Evolutionary conservation across 2,797 vertebrate genomes (phyloP).

Genomic region (Buphagus erythrorhynchus): DNA sequence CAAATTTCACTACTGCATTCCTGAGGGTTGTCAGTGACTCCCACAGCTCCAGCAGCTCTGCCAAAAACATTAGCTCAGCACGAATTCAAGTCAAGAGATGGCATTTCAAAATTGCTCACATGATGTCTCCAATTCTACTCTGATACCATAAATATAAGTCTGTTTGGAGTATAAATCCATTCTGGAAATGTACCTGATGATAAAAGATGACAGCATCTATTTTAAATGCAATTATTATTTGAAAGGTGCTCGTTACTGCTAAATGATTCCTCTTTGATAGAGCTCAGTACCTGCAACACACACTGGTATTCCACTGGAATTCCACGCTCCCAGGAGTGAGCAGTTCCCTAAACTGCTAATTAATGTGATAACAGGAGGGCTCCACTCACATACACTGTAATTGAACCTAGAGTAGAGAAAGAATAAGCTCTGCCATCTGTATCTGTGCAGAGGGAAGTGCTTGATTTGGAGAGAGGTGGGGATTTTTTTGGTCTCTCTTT

Average conservation of each 20-base stretch:
- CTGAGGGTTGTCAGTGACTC: not conserved
- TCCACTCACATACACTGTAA: slow-evolving; percentile 21
- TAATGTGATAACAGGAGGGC: not conserved
- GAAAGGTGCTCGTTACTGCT: slow-evolving; percentile 56
- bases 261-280: not conserved
- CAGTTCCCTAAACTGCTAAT: slow-evolving; percentile 26
- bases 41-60: not conserved
- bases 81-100: not conserved
- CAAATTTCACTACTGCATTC: not conserved
- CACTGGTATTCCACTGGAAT: not conserved
- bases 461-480: not conserved
- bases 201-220: slow-evolving; percentile 36
- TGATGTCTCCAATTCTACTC: not conserved
- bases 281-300: not conserved
- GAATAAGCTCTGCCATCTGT: not conserved
- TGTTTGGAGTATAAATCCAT: slow-evolving; percentile 7
- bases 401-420: not conserved
- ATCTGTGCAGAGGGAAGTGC: not conserved
- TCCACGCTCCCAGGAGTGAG: not conserved
- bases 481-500: not conserved
- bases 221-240: slow-evolving; percentile 41
- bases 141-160: not conserved
- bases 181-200: not conserved
- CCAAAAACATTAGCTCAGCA: not conserved
- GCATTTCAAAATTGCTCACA: not conserved